Evolutionary conservation across 2,113 vertebrate species (phyloP).

Genomic region (Mustela lutreola): DNA sequence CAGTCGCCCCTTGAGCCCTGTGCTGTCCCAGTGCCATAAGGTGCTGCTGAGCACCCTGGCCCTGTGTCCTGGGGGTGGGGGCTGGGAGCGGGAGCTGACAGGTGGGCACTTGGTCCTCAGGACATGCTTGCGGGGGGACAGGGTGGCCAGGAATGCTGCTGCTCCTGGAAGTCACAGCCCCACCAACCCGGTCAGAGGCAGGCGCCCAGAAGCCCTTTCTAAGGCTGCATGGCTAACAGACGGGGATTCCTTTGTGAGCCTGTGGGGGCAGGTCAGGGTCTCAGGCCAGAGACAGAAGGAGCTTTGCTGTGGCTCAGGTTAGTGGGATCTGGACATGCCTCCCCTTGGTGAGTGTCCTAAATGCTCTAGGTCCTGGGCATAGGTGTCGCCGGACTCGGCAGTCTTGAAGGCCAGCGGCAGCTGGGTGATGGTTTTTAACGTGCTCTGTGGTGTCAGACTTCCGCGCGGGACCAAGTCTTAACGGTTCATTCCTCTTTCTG

Average conservation of each 20-base stretch:
- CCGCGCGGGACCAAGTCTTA: not conserved
- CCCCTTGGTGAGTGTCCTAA: not conserved
- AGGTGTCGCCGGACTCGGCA: fast-evolving
- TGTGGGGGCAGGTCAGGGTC: not conserved
- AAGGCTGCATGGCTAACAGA: slow-evolving; percentile 42
- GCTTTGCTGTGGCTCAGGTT: too few relatives aligned
- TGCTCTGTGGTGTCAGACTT: fast-evolving
- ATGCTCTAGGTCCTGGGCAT: fast-evolving
- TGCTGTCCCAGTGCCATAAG: fast-evolving
- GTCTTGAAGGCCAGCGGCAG: not conserved
- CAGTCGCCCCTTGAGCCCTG: too few relatives aligned
- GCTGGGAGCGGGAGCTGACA: not conserved
- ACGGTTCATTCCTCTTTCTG: fast-evolving
- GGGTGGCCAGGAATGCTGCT: slow-evolving; percentile 76
- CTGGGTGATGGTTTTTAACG: not conserved
- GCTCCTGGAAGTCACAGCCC: slow-evolving; percentile 78
- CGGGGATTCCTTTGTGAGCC: not conserved
- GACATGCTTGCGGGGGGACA: too few relatives aligned
- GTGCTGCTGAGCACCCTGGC: not conserved
- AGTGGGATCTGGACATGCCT: not conserved
- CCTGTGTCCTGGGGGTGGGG: not conserved
- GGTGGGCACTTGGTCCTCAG: slow-evolving; percentile 59
- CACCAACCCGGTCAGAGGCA: slow-evolving; percentile 36
- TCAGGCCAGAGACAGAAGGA: not conserved
- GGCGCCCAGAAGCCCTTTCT: slow-evolving; percentile 77